Base-by-base conservation (phyloP, 2,888 invertebrate genomes). In the Amblyteles armatorius region DNA sequence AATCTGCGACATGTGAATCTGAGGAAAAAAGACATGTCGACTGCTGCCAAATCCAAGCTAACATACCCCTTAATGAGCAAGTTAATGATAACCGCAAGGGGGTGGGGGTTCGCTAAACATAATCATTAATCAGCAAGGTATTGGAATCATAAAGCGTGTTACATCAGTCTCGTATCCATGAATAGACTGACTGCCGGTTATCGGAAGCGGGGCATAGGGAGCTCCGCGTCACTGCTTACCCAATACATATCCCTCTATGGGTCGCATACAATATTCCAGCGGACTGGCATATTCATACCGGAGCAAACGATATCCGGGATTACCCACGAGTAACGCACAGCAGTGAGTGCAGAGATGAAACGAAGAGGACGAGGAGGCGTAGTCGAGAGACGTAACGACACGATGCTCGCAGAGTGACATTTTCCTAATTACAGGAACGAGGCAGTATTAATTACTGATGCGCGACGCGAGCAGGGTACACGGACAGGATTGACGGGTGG, bases 241-340 rank as follows among this genome's bases (percentile, higher is more conserved):
- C 50, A 36, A 55, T 73, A 50, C 44, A 73, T 11, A 50, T 65
- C 19, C 6, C 44, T 22, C 67, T 11, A 69, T 57, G 82, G 52
- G 48, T 65, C 65, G 63, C 36, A 50, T 40, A 72, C 57, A 55
- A 78, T 78, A 67, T 78, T 82, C 65, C 26, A 67, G 72, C 26
- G 50, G 36, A 33, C 57, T 29, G 55, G 57, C n/a, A 16, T 65
- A 76, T 76, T 52, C 63, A 50, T 65, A 44, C 33, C 36, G 16
- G 13, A 65, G 74, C 65, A 65, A 50, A 63, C 74, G 79, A 79
- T 67, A 72, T 72, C 52, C 79, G 52, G 65, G 79, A 79, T 79
- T 79, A 72, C 16, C 71, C 50, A 52, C 36, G 50, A 79, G 71
- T 36, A 72, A 33, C 60, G 36, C 13, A 50, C 22, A 22, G 22